Conservation (phyloP, 2,888 invertebrate species). For the Entomobrya multifasciata region DNA sequence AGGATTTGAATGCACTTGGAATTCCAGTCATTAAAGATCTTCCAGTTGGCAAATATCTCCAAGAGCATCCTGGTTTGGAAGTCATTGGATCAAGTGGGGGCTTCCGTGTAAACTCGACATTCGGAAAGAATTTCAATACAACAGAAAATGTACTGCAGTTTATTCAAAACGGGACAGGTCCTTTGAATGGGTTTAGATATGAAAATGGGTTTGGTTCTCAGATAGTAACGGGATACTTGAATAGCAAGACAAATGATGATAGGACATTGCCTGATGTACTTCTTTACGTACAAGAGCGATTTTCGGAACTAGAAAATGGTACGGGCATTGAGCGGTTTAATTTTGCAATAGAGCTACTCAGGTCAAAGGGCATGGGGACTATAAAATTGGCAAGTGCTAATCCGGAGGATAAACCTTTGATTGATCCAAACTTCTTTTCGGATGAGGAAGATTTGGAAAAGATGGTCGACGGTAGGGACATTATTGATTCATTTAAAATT, state of each 20-base stretch:
- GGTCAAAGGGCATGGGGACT: slow-evolving; percentile 21
- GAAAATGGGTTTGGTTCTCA: slow-evolving; percentile 35
- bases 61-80: slow-evolving; percentile 66
- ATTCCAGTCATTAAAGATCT: slow-evolving; percentile 44
- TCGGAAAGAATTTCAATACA: slow-evolving; percentile 39
- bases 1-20: slow-evolving; percentile 45
- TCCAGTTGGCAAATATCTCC: slow-evolving; percentile 69
- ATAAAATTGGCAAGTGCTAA: slow-evolving; percentile 59
- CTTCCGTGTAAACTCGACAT: slow-evolving; percentile 55
- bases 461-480: slow-evolving; percentile 64
- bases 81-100: slow-evolving; percentile 38
- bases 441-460: slow-evolving; percentile 53
- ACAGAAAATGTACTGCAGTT: slow-evolving; percentile 23
- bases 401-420: slow-evolving; percentile 63
- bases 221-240: slow-evolving; percentile 60
- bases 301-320: neutral
- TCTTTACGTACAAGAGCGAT: slow-evolving; percentile 20
- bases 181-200: slow-evolving; percentile 6
- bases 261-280: slow-evolving; percentile 56
- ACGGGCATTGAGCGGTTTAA: slow-evolving; percentile 33
- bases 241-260: slow-evolving; percentile 54
- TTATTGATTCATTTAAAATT: neutral
- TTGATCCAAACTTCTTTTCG: slow-evolving; percentile 67
- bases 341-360: slow-evolving; percentile 35
- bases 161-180: slow-evolving; percentile 61